Percentiles rank a stretch among this genome's conserved stretches.
These are phyloP conservation scores for Echinops telfairi DNA, from an alignment of 2,113 vertebrate genomes.

Conservation along the genomic window DNA sequence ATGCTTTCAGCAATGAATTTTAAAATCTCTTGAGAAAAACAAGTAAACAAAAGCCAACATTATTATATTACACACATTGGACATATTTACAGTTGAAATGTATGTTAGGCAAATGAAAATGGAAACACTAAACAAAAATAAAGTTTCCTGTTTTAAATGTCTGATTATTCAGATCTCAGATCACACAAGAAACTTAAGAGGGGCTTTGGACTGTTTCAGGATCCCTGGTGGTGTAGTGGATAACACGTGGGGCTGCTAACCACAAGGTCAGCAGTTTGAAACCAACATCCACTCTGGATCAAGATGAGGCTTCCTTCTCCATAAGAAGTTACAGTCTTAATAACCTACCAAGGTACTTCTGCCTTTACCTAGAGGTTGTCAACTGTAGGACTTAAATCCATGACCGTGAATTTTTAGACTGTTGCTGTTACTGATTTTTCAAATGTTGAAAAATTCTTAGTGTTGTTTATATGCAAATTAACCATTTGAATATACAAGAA, in stretches of 20 bases:
- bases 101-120: slow-evolving; percentile 28
- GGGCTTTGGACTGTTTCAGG: no score
- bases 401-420: neutral
- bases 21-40: neutral
- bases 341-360: no score
- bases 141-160: slow-evolving; percentile 40
- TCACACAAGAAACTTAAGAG: neutral
- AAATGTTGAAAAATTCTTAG: neutral
- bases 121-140: neutral
- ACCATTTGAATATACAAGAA: neutral
- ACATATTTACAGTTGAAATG: slow-evolving; percentile 35
- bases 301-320: no score
- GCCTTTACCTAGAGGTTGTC: no score
- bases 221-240: no score
- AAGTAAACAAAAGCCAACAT: neutral
- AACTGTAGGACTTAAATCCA: no score
- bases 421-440: neutral
- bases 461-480: neutral
- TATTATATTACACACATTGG: neutral
- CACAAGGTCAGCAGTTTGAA: no score
- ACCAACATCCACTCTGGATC: no score
- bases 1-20: slow-evolving; percentile 55
- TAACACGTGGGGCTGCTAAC: no score
- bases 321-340: no score
- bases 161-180: slow-evolving; percentile 27